Evolutionary conservation across 2,888 invertebrate species (phyloP), one percentile per base, ranked within the genome.

Genomic region (Drosophila monieri): DNA sequence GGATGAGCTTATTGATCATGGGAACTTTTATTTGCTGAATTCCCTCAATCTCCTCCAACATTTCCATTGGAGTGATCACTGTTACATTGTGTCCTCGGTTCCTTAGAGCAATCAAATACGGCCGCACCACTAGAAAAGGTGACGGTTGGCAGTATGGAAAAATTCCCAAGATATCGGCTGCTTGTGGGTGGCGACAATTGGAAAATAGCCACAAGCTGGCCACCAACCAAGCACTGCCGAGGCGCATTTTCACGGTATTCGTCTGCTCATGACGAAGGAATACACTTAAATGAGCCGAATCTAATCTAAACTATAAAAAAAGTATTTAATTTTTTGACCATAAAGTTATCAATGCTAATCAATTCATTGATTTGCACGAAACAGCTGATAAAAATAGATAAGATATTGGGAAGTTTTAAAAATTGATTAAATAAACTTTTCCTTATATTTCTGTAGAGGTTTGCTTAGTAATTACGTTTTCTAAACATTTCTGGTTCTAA

Each of bases 51-150:
- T 44, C 47, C 3, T 39, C 41, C 6, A 51, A 6, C 14, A 27
- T 9, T 0, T 25, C 27, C 21, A 23, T 47, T 5, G 59, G 23
- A 1, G 58, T 35, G 5, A 69, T 59, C 18, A 65, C 23, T 9
- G 64, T 69, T 14, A 69, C 18, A 8, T 56, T 39, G 27, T 69
- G 64, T 1, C 59, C 59, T 1, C 39, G 6, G 6, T 55, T 37
- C 1, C 32, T 25, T 2, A 69, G 47, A 10, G 53, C 52, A 5
- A 21, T 48, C 10, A 69, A 8, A 21, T 47, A 65, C 0, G 69
- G 64, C 35, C 32, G 25, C 21, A 52, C 85, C 5, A 88, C 58
- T 21, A 86, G 79, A 57, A 87, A 85, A n/a, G 77, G 77, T 1
- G 78, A 66, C 0, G 64, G 43, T 2, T 64, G 61, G 0, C 70